Evolutionary conservation across 1,140 invertebrate genomes (phyloP).

Genomic region (Bombus waltoni): DNA sequence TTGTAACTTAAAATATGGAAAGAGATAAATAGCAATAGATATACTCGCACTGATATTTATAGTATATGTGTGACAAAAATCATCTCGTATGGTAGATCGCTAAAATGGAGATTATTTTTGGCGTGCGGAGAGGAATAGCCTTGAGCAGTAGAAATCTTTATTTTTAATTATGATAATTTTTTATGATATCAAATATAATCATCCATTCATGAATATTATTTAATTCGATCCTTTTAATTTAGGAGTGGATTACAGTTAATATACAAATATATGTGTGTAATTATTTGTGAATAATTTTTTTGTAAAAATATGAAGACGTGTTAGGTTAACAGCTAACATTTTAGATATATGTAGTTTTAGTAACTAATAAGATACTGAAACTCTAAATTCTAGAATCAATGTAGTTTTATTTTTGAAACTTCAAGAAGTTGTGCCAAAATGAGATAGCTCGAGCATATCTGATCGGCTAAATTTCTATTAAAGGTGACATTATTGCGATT

Average conservation of each 20-base stretch:
- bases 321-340: too few relatives aligned
- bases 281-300: background rate
- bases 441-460: background rate
- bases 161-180: background rate
- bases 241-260: background rate
- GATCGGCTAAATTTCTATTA: background rate
- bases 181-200: too few relatives aligned
- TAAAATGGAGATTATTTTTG: background rate
- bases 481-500: background rate
- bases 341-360: too few relatives aligned
- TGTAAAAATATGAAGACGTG: too few relatives aligned
- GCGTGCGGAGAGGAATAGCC: background rate
- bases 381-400: background rate
- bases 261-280: background rate
- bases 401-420: background rate
- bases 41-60: background rate
- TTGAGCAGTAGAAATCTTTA: background rate
- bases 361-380: background rate
- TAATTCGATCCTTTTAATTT: background rate
- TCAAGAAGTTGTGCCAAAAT: background rate
- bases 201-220: background rate
- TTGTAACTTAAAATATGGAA: background rate
- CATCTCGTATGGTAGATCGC: background rate
- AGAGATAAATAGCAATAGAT: background rate
- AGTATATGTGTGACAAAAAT: background rate